These are phyloP conservation scores for Alectoris magna DNA, from an alignment of 2,797 vertebrate genomes.

Conservation along the genomic window DNA sequence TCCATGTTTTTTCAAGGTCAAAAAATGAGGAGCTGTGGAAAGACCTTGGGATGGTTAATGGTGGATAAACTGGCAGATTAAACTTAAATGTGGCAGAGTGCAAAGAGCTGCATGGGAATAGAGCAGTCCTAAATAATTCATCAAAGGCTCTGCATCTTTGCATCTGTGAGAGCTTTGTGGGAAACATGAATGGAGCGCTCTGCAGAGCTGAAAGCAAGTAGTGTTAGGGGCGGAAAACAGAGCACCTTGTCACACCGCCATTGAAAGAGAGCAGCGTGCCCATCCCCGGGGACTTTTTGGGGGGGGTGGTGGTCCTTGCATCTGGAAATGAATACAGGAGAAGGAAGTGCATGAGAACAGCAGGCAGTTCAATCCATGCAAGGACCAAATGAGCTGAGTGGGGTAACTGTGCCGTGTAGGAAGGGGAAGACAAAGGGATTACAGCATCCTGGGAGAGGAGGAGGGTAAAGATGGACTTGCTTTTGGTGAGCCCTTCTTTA, in stretches of 20 bases:
- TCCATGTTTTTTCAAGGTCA: accelerated
- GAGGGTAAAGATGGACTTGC: neutral
- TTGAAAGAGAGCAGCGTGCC: neutral
- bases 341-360: neutral
- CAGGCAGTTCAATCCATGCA: neutral
- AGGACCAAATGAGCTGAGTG: neutral
- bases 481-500: neutral
- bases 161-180: neutral
- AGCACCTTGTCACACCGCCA: neutral
- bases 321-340: neutral
- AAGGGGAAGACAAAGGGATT: no score
- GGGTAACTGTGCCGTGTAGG: neutral
- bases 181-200: accelerated
- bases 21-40: neutral
- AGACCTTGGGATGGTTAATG: neutral
- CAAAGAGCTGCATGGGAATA: neutral
- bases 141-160: neutral
- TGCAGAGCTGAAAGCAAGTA: neutral
- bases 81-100: neutral
- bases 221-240: neutral
- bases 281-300: neutral
- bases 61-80: neutral
- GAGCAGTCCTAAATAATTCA: neutral
- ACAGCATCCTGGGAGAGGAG: neutral
- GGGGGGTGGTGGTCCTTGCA: accelerated